phyloP scores from a whole-genome alignment of 2,888 invertebrate genomes.

The Suillia variegata region DNA sequence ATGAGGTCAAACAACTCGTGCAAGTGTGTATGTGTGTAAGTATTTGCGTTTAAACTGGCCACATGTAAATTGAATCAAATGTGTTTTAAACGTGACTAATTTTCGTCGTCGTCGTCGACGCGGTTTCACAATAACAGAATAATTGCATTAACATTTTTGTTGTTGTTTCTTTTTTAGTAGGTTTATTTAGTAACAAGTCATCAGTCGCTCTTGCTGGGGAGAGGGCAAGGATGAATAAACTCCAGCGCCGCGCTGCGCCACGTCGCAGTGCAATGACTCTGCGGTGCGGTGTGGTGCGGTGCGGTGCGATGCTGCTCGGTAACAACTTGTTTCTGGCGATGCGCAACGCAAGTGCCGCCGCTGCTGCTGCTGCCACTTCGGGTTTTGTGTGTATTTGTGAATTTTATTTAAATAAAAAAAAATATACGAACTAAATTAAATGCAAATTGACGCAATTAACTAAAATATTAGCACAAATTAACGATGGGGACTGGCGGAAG shows the following conservation, averaged over 20 bases:
- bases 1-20: conserved; percentile 1
- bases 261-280: background rate
- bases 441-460: conserved; percentile 40
- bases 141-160: conserved; percentile 17
- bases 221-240: background rate
- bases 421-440: conserved; percentile 45
- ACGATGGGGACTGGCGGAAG: background rate
- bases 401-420: background rate
- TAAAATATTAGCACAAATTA: background rate
- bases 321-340: too few species aligned
- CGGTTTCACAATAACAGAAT: background rate
- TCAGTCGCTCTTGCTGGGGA: too few species aligned
- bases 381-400: background rate
- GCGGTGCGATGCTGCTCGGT: too few species aligned
- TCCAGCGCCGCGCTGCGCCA: background rate
- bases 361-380: background rate
- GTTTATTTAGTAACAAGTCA: too few species aligned
- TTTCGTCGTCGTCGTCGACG: too few species aligned
- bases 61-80: background rate
- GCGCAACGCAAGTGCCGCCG: too few species aligned
- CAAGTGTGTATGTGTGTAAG: background rate
- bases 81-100: conserved; percentile 1
- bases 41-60: background rate
- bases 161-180: conserved; percentile 6
- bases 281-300: too few species aligned